Conservation (phyloP, 2,113 vertebrate species). For the Alaudala cheleensis region DNA sequence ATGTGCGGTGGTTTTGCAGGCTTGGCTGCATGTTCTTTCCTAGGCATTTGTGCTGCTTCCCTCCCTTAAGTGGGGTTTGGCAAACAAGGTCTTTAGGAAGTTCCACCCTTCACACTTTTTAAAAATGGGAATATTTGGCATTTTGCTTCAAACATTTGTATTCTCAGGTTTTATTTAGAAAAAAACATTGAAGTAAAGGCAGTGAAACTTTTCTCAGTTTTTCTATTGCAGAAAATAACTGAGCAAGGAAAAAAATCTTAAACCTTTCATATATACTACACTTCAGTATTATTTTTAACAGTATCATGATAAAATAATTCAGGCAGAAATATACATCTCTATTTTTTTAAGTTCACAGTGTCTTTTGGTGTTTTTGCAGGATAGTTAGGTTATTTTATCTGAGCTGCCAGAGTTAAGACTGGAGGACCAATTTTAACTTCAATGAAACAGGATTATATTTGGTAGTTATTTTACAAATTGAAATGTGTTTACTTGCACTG, state of each 20-base stretch:
- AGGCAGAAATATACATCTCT: neutral
- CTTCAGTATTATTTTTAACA: neutral
- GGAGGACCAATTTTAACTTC: neutral
- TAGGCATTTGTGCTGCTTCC: neutral
- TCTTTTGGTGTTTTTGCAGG: neutral
- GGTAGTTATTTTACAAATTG: neutral
- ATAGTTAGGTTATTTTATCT: neutral
- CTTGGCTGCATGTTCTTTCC: neutral
- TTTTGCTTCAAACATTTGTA: neutral
- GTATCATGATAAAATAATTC: neutral
- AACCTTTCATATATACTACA: neutral
- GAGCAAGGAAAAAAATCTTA: neutral
- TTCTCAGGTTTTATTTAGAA: neutral
- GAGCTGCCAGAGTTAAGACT: constrained; percentile 31
- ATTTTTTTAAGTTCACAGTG: neutral
- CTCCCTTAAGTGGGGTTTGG: neutral
- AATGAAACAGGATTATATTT: neutral
- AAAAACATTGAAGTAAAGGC: neutral
- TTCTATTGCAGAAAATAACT: neutral
- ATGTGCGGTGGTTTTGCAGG: neutral
- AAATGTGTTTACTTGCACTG: neutral
- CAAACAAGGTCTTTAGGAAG: neutral
- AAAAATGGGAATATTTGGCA: neutral
- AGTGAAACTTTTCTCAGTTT: neutral
- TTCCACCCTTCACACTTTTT: neutral